Evolutionary conservation across 2,797 vertebrate species (phyloP).

Genomic region (Argya squamiceps): DNA sequence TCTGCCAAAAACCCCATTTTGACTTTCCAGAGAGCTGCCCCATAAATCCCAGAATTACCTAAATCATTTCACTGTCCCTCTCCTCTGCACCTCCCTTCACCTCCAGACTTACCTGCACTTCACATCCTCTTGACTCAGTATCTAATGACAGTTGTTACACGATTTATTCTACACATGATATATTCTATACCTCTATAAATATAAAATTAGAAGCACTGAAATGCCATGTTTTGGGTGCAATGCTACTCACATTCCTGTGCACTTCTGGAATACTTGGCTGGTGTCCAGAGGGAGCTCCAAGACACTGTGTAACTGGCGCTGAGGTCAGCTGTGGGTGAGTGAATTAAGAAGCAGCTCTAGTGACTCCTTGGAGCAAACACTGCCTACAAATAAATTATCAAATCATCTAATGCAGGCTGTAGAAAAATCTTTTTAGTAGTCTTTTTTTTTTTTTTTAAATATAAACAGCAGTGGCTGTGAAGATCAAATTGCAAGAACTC

Average conservation of each 20-base stretch:
- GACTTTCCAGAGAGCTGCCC: not conserved
- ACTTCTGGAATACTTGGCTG: not conserved
- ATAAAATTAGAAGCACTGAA: not conserved
- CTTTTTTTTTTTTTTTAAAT: not conserved
- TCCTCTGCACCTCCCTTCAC: not conserved
- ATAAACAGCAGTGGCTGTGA: not conserved
- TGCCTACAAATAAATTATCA: not conserved
- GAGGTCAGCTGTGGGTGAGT: not conserved
- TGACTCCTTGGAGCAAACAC: not conserved
- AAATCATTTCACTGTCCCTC: not conserved
- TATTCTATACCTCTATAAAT: not conserved
- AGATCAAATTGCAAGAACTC: not conserved
- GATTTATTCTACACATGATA: not conserved
- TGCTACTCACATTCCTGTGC: not conserved
- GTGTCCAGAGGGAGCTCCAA: not conserved
- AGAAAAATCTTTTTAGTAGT: not conserved
- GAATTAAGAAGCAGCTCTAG: not conserved
- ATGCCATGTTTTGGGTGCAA: not conserved
- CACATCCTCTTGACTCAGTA: not conserved
- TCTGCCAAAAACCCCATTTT: not conserved
- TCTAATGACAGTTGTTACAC: accelerated
- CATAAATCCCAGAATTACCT: not conserved
- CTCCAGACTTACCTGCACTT: not conserved
- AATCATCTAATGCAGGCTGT: not conserved
- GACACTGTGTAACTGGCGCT: not conserved